Evolutionary conservation across 2,888 invertebrate species (phyloP), one percentile per base, ranked within the genome.

Genomic region (Tetragonula carbonaria): DNA sequence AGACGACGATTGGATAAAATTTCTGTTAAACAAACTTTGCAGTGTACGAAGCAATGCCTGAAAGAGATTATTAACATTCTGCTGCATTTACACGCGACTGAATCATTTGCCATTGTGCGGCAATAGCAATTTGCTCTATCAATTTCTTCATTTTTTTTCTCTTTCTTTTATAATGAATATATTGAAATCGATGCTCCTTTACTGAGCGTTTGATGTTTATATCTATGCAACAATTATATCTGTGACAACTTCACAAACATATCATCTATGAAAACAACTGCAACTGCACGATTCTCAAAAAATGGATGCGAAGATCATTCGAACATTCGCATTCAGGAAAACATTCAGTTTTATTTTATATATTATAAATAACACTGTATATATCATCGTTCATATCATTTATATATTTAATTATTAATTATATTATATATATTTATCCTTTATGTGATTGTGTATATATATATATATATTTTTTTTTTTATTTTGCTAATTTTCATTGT

Each of bases 1-100:
- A 55, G 45, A 55, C 75, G 38, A 57, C 18, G 76, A 76, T 80
- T 50, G 80, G 62, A 45, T 71, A 65, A 76, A 76, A 23, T 71
- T 76, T 55, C 65, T 65, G 23, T 76, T 70, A 76, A 76, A 57
- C 50, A 71, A 78, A 73, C 63, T 62, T 66, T 23, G 28, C 28
- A 23, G 45, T 8, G 38, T 38, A 8, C 8, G 8, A 28, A 59
- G 13, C 33, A 51, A 23, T 45, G 68, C 16, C 16, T 50, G 45
- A n/a, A 18, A 38, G 62, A 33, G n/a, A 66, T 51, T 45, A 51
- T 6, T 23, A n/a, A 16, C 45, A n/a, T 66, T 38, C 50, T n/a
- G 45, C 18, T 18, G 21, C 68, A 63, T 72, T 71, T 55, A 51
- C 53, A 38, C 16, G 38, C 45, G 71, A 71, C 18, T 28, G 23